Base-by-base conservation (phyloP, 2,113 vertebrate species). In the Amphiprion percula region DNA sequence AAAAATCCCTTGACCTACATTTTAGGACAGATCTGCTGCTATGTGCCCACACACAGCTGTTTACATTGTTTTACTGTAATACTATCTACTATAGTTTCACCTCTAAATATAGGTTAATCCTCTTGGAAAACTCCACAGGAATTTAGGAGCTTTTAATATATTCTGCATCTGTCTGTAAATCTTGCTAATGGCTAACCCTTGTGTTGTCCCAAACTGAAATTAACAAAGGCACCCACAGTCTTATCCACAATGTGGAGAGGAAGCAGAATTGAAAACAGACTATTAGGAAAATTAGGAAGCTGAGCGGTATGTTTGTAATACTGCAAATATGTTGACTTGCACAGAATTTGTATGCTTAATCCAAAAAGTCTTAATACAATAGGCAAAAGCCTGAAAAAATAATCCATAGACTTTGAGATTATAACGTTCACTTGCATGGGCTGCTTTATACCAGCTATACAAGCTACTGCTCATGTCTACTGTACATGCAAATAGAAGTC, bases 101-200 rank as follows among this genome's bases (percentile, higher is more conserved):
- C 52, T 33, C 28, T 50, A 71, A 87, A 92, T 84, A 86, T 88
- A 88, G 83, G 82, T 87, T 90, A 92, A 92, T 92, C 93, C 78
- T 88, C 90, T 87, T 54, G 24, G 53, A 55, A 47, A 84, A 70
- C 74, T 86, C 72, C 39, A 88, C 50, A 84, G 78, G 88, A 91
- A 88, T 93, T 90, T 85, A 90, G 10, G 80, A 63, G 83, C 79
- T 90, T 93, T 91, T 53, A 85, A 66, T 83, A 86, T 65, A 75
- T 87, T 91, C 79, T 80, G 77, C 78, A 86, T 89, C 67, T 69
- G 16, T 73, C 80, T 77, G 56, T 70, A 78, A 68, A 80, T 81
- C 84, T 87, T 79, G 11, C 53, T 86, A 80, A 90, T 84, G 70
- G 70, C 55, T 83, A 17, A 52, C 70, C n/a, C 2, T 30, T 56